Base-by-base conservation (phyloP, 2,888 invertebrate species). In the Platycheirus albimanus region DNA sequence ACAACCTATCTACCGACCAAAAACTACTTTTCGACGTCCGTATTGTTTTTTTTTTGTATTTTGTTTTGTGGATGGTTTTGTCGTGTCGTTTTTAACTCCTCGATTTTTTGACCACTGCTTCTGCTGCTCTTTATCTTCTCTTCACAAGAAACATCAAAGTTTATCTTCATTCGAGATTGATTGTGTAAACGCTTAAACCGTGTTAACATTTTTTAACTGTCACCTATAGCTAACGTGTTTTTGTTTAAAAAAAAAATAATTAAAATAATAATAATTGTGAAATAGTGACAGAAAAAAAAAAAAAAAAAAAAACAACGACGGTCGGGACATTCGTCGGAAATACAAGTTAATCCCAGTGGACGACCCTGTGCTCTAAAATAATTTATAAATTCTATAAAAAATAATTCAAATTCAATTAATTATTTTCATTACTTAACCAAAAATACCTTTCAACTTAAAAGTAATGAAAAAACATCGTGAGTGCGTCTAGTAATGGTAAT, bases 401-500 rank as follows among this genome's bases (percentile, higher is more conserved):
- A 28, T n/a, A n/a, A n/a, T n/a, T n/a, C n/a, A n/a, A n/a, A n/a
- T n/a, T n/a, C n/a, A n/a, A 43, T 15, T 20, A 17, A 19, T 30
- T 13, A 36, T 63, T 63, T 38, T 41, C 17, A 64, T 51, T 49
- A 79, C 58, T 41, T 63, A 43, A 24, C n/a, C n/a, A n/a, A n/a
- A n/a, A 78, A 4, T 24, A 6, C 24, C 24, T 24, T 24, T 24
- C 24, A 4, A 33, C 8, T 2, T 33, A 8, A 69, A 58, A 69
- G 83, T 83, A 74, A 83, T 83, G 83, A 84, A 66, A 79, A 66
- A 70, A 75, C 74, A 75, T 75, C 70, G 78, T 84, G 78, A 75
- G 84, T 84, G 84, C 64, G 79, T 84, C 66, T 75, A 79, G 79
- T 83, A 74, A 83, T 83, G 83, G 83, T 83, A 83, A 83, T 83